Evolutionary conservation across 2,888 invertebrate species (phyloP), one percentile per base, ranked within the genome.

Genomic region (Drosophila prostipennis): DNA sequence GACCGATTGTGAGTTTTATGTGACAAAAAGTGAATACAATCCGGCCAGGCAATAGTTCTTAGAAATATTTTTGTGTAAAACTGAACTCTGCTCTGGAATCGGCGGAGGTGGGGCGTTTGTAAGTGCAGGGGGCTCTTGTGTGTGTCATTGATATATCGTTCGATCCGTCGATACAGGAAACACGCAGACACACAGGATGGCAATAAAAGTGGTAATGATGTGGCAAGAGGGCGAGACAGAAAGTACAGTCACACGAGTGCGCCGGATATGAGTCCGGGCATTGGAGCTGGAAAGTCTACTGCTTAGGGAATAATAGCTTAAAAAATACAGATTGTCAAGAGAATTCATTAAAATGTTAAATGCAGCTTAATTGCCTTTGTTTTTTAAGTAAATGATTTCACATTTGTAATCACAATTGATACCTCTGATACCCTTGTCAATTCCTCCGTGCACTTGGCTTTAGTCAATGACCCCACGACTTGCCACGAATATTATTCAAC

Each of bases 161-260:
- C 6, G 58, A 51, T 63, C 59, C 56, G 61, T 61, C 72, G 78
- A 86, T 86, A 86, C 87, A 80, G 87, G 82, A 87, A 87, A 69
- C 64, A 84, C 55, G 60, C 76, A 78, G 79, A 65, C 72, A 74
- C 49, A 73, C 76, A 81, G 71, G 69, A 65, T 61, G 76, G 74
- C 85, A 87, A 83, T 83, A 83, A 87, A 84, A 74, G 72, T 79
- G 76, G 77, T 79, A 81, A 87, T 87, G 78, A 86, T 68, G 72
- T 53, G 37, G 56, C 56, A 57, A 55, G 55, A 13, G 45, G 72
- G 69, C 67, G 45, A 69, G 68, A 40, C 7, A 8, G 32, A 11
- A 45, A 37, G 45, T 34, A 45, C 56, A 26, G 34, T 34, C 57
- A 23, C 37, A 32, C 39, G 23, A 46, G 46, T 7, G 19, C 36